phyloP scores from a whole-genome alignment of 2,888 invertebrate genomes.

The Drosophila parthenogenetica region DNA sequence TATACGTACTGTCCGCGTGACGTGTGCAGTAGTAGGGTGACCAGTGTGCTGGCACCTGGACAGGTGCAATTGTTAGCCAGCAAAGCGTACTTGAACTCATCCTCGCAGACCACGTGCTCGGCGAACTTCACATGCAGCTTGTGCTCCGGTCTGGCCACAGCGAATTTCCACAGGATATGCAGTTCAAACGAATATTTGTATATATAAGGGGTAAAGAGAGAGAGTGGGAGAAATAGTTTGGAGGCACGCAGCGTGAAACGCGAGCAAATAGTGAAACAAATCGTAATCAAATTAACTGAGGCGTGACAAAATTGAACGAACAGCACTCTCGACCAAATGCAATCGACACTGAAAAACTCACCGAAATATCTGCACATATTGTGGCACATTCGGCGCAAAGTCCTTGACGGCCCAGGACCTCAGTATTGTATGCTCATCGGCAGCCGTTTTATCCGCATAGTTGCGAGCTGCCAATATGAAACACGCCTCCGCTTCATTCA shows the following conservation, averaged over 20 bases:
- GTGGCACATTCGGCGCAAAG: slow-evolving; percentile 97
- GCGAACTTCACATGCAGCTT: slow-evolving; percentile 99
- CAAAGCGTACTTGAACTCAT: slow-evolving; percentile 99
- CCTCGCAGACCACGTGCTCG: slow-evolving; percentile 99
- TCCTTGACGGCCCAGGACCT: slow-evolving; percentile 99
- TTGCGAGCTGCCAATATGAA: slow-evolving; percentile 98
- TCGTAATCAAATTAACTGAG: slow-evolving; percentile 55
- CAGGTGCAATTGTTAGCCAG: slow-evolving; percentile 99
- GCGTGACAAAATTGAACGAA: slow-evolving; percentile 30
- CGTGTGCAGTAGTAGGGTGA: slow-evolving; percentile 97
- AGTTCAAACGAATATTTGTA: slow-evolving; percentile 20
- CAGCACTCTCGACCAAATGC: background rate
- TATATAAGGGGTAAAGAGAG: slow-evolving; percentile 1
- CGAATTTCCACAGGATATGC: slow-evolving; percentile 57
- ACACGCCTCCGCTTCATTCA: slow-evolving; percentile 99
- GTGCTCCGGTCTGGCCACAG: slow-evolving; percentile 92
- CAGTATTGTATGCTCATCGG: slow-evolving; percentile 91
- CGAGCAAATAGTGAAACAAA: slow-evolving; percentile 43
- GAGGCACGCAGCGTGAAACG: slow-evolving; percentile 26
- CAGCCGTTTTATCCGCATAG: slow-evolving; percentile 98
- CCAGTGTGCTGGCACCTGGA: slow-evolving; percentile 98
- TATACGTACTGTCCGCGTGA: slow-evolving; percentile 97
- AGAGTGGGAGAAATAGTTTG: background rate
- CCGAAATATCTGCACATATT: slow-evolving; percentile 98
- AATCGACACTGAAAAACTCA: slow-evolving; percentile 49